Evolutionary conservation across 1,140 invertebrate genomes (phyloP).

Genomic region (Atopsyche davidsoni): DNA sequence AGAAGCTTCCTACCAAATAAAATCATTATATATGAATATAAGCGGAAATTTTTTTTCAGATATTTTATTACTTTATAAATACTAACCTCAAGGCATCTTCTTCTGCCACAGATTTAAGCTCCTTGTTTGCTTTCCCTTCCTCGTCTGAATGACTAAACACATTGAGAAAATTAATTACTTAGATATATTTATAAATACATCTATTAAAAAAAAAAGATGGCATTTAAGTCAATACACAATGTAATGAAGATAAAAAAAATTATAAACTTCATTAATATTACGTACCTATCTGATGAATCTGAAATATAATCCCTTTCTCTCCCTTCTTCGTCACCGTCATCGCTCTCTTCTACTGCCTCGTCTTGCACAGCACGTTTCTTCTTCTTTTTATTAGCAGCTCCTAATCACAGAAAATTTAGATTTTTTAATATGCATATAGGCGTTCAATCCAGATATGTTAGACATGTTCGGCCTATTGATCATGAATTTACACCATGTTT

Average conservation of each 20-base stretch:
- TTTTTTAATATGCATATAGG: slow-evolving; percentile 7
- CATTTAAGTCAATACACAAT: background rate
- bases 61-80: too few relatives aligned
- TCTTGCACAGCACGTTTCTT: slow-evolving; percentile 71
- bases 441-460: slow-evolving; percentile 17
- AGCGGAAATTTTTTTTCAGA: too few relatives aligned
- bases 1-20: slow-evolving; percentile 61
- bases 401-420: slow-evolving; percentile 5
- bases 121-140: slow-evolving; percentile 65
- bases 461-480: slow-evolving; percentile 9
- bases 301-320: slow-evolving; percentile 83
- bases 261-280: slow-evolving; percentile 11
- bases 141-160: slow-evolving; percentile 64
- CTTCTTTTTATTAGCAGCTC: slow-evolving; percentile 62
- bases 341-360: slow-evolving; percentile 91
- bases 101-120: slow-evolving; percentile 78
- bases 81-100: slow-evolving; percentile 72
- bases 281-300: slow-evolving; percentile 66
- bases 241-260: background rate
- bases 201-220: background rate
- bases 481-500: slow-evolving; percentile 2
- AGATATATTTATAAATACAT: slow-evolving; percentile 2
- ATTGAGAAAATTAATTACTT: slow-evolving; percentile 7
- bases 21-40: background rate
- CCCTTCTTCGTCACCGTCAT: slow-evolving; percentile 94